A percentile compares a stretch with the other conserved stretches of the same genome.
Evolutionary conservation across 2,888 invertebrate genomes (phyloP).

Genomic region (Crocallis elinguaria): DNA sequence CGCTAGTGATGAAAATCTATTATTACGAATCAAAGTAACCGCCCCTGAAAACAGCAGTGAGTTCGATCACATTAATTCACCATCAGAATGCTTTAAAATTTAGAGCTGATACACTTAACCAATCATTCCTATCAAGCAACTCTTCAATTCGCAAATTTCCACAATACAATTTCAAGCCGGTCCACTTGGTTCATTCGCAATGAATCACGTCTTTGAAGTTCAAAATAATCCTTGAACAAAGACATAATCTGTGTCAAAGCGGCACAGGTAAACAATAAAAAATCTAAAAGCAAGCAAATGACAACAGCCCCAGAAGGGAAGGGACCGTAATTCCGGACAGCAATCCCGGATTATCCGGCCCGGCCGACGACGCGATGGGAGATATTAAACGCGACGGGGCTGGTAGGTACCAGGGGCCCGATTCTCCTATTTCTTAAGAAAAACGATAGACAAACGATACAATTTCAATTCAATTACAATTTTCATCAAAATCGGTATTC

Average conservation of each 20-base stretch:
- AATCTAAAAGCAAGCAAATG: slow-evolving; percentile 27
- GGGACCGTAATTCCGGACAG: slow-evolving; percentile 25
- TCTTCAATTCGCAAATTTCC: too few species aligned
- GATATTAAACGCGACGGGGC: slow-evolving; percentile 25
- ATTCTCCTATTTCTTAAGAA: too few species aligned
- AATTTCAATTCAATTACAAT: too few species aligned
- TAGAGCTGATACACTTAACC: too few species aligned
- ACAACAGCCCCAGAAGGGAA: slow-evolving; percentile 23
- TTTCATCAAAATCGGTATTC: too few species aligned
- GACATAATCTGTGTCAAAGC: slow-evolving; percentile 8
- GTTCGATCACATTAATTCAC: too few species aligned
- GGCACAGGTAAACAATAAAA: slow-evolving; percentile 16
- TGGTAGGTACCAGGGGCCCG: slow-evolving; percentile 10
- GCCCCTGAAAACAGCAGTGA: too few species aligned
- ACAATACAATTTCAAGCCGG: background rate
- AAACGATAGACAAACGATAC: too few species aligned
- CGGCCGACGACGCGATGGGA: slow-evolving; percentile 14
- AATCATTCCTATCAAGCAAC: too few species aligned
- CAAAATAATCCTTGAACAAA: slow-evolving; percentile 10
- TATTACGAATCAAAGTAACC: too few species aligned
- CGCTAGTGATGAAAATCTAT: too few species aligned
- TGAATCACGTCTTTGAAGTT: slow-evolving; percentile 1
- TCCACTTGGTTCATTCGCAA: background rate
- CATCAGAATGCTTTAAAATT: too few species aligned
- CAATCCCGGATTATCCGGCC: slow-evolving; percentile 33